These are phyloP conservation scores for Umimayanthus chanpuru DNA, from an alignment of 92 coral and sea anemone species.

Conservation along the genomic window DNA sequence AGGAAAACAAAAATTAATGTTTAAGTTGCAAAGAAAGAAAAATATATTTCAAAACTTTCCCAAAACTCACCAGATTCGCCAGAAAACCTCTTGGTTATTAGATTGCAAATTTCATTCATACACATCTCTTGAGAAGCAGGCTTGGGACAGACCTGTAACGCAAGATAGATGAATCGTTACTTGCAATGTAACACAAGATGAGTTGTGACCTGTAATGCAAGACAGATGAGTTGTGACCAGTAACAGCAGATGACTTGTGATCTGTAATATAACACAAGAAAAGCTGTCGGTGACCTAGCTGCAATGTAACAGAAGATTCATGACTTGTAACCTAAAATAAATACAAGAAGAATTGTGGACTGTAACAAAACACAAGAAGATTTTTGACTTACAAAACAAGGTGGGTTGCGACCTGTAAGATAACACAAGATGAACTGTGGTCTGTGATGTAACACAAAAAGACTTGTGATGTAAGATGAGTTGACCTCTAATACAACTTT, in stretches of 20 bases:
- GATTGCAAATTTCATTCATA: slow-evolving; percentile 68
- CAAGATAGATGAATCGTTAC: background rate
- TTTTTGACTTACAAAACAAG: no score
- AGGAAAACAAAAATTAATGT: no score
- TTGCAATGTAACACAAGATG: no score
- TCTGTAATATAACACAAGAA: background rate
- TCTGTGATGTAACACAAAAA: background rate
- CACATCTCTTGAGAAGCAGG: slow-evolving; percentile 72
- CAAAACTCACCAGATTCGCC: slow-evolving; percentile 76
- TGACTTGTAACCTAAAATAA: background rate
- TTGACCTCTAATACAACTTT: background rate
- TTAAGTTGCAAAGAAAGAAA: no score
- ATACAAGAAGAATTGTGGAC: background rate
- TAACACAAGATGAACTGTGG: no score
- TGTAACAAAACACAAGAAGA: background rate
- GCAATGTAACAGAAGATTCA: background rate
- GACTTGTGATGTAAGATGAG: background rate
- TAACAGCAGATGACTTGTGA: background rate
- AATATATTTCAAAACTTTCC: background rate
- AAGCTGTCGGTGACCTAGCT: background rate
- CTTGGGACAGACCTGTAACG: slow-evolving; percentile 64
- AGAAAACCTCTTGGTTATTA: slow-evolving; percentile 69
- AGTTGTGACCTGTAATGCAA: background rate
- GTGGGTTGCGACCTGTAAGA: background rate
- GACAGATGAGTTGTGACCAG: background rate